Evolutionary conservation across 2,113 vertebrate species (phyloP), one percentile per base, ranked within the genome.

Genomic region (Hippocampus barbouri): DNA sequence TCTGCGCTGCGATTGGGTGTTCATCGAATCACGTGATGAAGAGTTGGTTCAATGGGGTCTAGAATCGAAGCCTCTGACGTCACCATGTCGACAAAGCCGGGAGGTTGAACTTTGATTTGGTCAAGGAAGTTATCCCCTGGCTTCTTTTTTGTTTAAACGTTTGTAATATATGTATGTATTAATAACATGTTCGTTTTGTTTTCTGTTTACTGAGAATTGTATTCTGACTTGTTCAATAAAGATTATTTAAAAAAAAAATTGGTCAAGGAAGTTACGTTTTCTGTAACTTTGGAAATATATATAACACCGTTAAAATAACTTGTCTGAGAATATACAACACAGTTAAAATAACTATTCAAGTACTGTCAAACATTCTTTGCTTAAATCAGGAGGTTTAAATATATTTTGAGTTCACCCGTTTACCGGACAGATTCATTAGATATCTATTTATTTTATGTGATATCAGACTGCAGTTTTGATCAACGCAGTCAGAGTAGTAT

Each of bases 1-100:
- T 6, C 80, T 75, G 25, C 43, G 0, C 56, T 70, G 49, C 85
- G 87, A 91, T 91, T 92, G 85, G 92, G 69, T 83, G 2, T 0
- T 41, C 0, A 25, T 0, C 18, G 2, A n/a, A 57, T 1, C 45
- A 30, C 30, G 38, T 34, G 63, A 69, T 69, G n/a, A 0, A 8
- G 0, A 0, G 6, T 63, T 60, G 41, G 6, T 45, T 86, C 84
- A 88, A 87, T 83, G 4, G 54, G 16, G 1, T 8, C 7, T 41
- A 56, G n/a, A 53, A 81, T 75, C 76, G 23, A 8, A 0, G 9
- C 20, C 18, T 47, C 0, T 27, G 1, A 70, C 77, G 73, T 79
- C 74, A 83, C 53, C 23, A 38, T 72, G 80, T 56, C 15, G 43
- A 43, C 3, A 47, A 2, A 1, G 20, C 20, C 5, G 8, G n/a